A percentile compares a stretch with the other conserved stretches of the same genome.
These are phyloP conservation scores for Drosophila nigromelanica DNA, from an alignment of 1,140 invertebrate species.

Conservation along the genomic window DNA sequence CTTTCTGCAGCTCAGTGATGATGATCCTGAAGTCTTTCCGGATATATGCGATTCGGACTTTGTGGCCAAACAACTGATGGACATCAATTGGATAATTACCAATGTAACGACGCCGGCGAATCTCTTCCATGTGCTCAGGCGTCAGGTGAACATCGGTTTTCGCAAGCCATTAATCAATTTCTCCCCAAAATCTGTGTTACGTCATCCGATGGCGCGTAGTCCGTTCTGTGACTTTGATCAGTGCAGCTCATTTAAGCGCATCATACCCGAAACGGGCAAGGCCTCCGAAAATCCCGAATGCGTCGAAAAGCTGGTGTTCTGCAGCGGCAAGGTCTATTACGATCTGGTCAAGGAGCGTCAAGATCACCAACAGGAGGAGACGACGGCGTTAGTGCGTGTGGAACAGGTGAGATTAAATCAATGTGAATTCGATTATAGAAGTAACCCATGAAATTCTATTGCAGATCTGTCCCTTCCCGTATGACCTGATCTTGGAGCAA, in stretches of 20 bases:
- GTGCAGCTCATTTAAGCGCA: conserved; percentile 89
- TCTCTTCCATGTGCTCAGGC: conserved; percentile 97
- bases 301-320: conserved; percentile 96
- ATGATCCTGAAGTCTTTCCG: conserved; percentile 97
- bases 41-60: conserved; percentile 93
- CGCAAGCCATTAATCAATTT: conserved; percentile 98
- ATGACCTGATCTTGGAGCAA: conserved; percentile 95
- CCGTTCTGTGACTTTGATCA: conserved; percentile 97
- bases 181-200: conserved; percentile 98
- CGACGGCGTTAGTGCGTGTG: conserved; percentile 93
- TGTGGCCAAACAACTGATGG: conserved; percentile 96
- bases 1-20: conserved; percentile 98
- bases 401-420: conserved; percentile 89
- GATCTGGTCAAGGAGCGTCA: conserved; percentile 95
- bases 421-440: too few species aligned
- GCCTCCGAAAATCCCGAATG: conserved; percentile 88
- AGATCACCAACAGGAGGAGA: conserved; percentile 90
- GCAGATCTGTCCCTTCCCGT: conserved; percentile 98
- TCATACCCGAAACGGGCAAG: conserved; percentile 92
- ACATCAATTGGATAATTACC: conserved; percentile 98
- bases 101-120: conserved; percentile 99
- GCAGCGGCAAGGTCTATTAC: conserved; percentile 98
- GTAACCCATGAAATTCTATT: too few species aligned
- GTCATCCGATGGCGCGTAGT: conserved; percentile 97
- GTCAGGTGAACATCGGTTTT: conserved; percentile 98